Evolutionary conservation across 2,888 invertebrate species (phyloP), one percentile per base, ranked within the genome.

Genomic region (Rhimphoctona megacephalus): DNA sequence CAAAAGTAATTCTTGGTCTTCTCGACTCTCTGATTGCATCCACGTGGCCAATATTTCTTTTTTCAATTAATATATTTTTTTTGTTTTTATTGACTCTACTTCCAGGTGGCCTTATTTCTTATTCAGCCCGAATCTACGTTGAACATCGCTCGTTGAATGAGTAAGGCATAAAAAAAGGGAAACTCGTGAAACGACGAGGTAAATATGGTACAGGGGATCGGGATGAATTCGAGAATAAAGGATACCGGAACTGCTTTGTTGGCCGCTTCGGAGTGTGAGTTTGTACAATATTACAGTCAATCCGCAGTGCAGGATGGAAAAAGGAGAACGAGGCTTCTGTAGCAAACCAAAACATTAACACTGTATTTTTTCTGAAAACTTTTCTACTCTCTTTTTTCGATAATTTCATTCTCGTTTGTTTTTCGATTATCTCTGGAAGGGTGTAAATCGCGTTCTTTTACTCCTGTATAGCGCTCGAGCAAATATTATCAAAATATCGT

Each of bases 241-340:
- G 73, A 69, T 57, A 72, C 85, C 85, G 85, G 77, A 85, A 85
- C 73, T 81, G 78, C 85, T 81, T 85, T 78, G 85, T 85, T 84
- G 83, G 9, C n/a, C 30, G 67, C 43, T 54, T 46, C 9, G 39
- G 49, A 74, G 83, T 67, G 66, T 54, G 66, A 46, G 66, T 49
- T 73, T 78, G 8, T 69, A 57, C 52, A 57, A 61, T 70, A 80
- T 77, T 57, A 22, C 36, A 49, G 33, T 30, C 66, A 77, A 49
- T 66, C 66, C 66, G 69, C 22, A 30, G 57, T 25, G 22, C 46
- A 36, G 39, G 17, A 39, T 22, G 33, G 3, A 54, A 49, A 76
- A 64, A 69, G 43, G n/a, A 72, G 36, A 33, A 49, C 33, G 66
- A 67, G 22, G 39, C 46, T 57, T 54, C 43, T 72, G 61, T 52